Conservation (phyloP, 2,888 invertebrate genomes). For the Lasioglossum marginatum region DNA sequence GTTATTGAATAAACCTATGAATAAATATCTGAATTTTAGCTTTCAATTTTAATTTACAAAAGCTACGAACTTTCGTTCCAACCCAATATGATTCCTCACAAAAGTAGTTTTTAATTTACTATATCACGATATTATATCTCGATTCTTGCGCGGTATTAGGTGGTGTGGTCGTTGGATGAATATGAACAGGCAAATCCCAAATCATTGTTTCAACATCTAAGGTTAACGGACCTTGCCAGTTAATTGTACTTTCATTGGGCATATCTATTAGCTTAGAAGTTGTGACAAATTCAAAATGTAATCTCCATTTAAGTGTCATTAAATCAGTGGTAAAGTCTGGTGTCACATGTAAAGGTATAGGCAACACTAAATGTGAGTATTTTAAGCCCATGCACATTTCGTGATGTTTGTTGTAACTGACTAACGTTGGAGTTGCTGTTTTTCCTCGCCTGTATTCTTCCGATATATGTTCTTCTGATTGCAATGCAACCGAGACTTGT, state of each 20-base stretch:
- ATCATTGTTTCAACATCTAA: constrained; percentile 99
- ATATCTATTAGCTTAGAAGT: constrained; percentile 89
- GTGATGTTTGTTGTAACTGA: constrained; percentile 95
- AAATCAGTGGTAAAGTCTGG: constrained; percentile 97
- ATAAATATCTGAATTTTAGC: no score
- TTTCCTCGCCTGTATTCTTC: constrained; percentile 84
- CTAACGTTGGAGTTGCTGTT: constrained; percentile 82
- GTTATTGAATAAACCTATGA: no score
- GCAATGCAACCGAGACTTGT: constrained; percentile 97
- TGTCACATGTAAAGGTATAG: constrained; percentile 97
- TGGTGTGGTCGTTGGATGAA: constrained; percentile 92
- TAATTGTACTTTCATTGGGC: constrained; percentile 86
- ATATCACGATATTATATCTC: constrained; percentile 81
- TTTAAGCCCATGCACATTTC: constrained; percentile 95
- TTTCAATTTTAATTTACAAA: no score
- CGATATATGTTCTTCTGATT: constrained; percentile 93
- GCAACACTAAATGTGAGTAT: constrained; percentile 95
- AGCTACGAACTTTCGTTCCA: no score
- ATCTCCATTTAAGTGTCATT: constrained; percentile 96
- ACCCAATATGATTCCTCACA: no score
- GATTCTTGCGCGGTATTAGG: constrained; percentile 81
- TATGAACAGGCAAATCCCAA: constrained; percentile 98
- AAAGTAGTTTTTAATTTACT: constrained; percentile 35
- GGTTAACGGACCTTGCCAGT: constrained; percentile 94
- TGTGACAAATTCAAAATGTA: constrained; percentile 99